These are phyloP conservation scores for Operophtera brumata DNA, from an alignment of 2,888 invertebrate genomes.

Conservation along the genomic window DNA sequence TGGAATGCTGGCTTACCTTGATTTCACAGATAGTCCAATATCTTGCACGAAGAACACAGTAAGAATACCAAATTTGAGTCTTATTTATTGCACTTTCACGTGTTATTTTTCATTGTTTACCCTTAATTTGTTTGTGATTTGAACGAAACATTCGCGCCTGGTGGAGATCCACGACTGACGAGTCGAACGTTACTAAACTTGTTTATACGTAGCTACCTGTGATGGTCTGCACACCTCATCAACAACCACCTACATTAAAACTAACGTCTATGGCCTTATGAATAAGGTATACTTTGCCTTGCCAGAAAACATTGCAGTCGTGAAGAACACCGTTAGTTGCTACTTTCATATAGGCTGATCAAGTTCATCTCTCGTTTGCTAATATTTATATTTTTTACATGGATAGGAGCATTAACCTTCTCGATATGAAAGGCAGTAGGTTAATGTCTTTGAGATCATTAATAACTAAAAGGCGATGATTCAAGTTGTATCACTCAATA, in stretches of 20 bases:
- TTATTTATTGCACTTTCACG: constrained; percentile 19
- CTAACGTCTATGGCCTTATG: constrained; percentile 6
- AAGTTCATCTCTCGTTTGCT: constrained; percentile 25
- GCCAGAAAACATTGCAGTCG: not conserved
- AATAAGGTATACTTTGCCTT: constrained; percentile 20
- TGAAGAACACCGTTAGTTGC: constrained; percentile 30
- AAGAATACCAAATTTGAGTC: constrained; percentile 2
- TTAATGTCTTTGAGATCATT: not conserved
- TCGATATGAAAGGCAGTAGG: constrained; percentile 16
- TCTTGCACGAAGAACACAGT: constrained; percentile 21
- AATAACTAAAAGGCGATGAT: not conserved
- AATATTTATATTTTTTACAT: constrained; percentile 29
- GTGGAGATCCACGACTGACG: constrained; percentile 34
- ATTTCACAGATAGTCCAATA: constrained; percentile 13
- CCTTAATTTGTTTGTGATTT: constrained; percentile 13
- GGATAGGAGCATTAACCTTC: constrained; percentile 30
- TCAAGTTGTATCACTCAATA: not conserved
- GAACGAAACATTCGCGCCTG: constrained; percentile 24
- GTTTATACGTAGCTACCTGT: constrained; percentile 33
- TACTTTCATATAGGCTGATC: constrained; percentile 27
- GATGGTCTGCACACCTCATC: constrained; percentile 27
- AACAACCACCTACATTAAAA: constrained; percentile 5
- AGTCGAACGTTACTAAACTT: constrained; percentile 28
- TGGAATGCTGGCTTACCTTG: constrained; percentile 26
- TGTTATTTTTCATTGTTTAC: constrained; percentile 34